These are phyloP conservation scores for Peromyscus maniculatus DNA, from an alignment of 2,113 vertebrate genomes.

Conservation along the genomic window DNA sequence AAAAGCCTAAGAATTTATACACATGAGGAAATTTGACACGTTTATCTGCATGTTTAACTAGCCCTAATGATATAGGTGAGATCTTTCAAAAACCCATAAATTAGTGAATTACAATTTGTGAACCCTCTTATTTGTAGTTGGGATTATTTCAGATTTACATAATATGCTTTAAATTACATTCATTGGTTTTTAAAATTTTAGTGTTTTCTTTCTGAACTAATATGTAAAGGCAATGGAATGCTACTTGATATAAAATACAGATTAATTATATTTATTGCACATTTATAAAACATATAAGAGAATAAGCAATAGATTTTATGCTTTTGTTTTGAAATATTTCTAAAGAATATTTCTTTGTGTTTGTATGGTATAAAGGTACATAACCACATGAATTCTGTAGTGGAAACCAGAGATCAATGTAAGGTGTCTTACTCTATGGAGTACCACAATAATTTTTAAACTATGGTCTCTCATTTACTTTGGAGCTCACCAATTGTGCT, in stretches of 20 bases:
- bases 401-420: background rate
- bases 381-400: no score
- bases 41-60: constrained; percentile 65
- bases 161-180: background rate
- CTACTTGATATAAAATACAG: background rate
- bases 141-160: background rate
- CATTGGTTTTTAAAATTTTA: background rate
- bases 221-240: background rate
- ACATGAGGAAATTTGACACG: constrained; percentile 20
- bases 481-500: background rate
- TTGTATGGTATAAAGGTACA: background rate
- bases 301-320: background rate
- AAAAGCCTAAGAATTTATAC: constrained; percentile 45
- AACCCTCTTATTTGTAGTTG: background rate
- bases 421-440: background rate
- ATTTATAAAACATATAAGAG: background rate
- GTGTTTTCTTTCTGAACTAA: background rate
- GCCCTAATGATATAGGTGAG: constrained; percentile 16
- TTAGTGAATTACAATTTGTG: background rate
- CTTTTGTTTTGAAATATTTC: constrained; percentile 12
- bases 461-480: background rate
- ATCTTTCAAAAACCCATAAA: constrained; percentile 59
- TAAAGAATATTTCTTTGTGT: background rate
- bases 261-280: background rate
- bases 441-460: background rate